phyloP scores from a whole-genome alignment of 2,888 invertebrate species.

The Tenthredo mesomela region DNA sequence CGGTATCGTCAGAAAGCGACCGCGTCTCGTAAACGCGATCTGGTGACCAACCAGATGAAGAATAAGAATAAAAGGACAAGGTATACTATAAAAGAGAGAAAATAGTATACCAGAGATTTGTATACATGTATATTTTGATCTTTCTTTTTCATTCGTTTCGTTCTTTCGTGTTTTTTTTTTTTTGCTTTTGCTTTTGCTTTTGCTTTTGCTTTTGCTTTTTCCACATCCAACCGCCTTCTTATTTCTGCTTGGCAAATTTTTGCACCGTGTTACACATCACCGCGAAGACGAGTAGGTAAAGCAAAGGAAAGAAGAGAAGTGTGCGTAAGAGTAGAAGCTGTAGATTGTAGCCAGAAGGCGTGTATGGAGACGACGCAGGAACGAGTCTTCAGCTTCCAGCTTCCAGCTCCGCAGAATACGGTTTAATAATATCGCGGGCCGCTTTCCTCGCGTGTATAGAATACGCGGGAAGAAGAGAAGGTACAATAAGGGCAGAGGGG shows the following conservation, averaged over 20 bases:
- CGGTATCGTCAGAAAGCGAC: constrained; percentile 32
- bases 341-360: neutral
- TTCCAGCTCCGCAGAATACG: constrained; percentile 2
- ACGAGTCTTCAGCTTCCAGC: neutral
- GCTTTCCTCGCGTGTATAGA: neutral
- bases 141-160: neutral
- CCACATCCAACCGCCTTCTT: neutral
- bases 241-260: constrained; percentile 49
- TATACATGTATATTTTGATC: constrained; percentile 34
- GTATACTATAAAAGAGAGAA: neutral
- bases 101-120: neutral
- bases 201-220: no score
- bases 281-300: neutral
- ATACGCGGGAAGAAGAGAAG: neutral
- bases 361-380: no score
- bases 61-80: neutral
- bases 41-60: neutral
- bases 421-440: constrained; percentile 48
- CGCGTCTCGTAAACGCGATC: constrained; percentile 29
- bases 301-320: constrained; percentile 29
- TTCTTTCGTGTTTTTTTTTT: neutral
- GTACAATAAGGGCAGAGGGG: neutral
- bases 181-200: no score
- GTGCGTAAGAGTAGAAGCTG: neutral
- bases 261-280: constrained; percentile 45